Percentiles rank a stretch among this genome's conserved stretches.
phyloP scores from a whole-genome alignment of 2,797 vertebrate species.

The Sarcophilus harrisii region DNA sequence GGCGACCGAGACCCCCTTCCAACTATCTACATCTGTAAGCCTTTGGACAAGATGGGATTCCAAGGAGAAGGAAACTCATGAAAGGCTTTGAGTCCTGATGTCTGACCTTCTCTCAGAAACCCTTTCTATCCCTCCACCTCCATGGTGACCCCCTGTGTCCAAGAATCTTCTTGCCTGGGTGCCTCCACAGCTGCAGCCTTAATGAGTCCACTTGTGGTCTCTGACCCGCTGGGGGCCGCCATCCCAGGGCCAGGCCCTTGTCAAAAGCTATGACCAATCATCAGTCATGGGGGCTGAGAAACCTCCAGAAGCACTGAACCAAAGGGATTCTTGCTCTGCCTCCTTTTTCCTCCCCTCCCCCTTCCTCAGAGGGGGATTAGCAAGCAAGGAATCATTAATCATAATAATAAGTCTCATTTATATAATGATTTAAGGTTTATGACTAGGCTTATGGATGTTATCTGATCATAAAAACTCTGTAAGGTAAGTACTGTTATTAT shows the following conservation, averaged over 20 bases:
- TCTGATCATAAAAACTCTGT: background rate
- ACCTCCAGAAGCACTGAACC: slow-evolving; percentile 39
- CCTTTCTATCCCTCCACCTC: background rate
- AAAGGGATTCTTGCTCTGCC: slow-evolving; percentile 23
- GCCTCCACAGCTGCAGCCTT: background rate
- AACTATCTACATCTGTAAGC: background rate
- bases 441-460: background rate
- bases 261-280: slow-evolving; percentile 86
- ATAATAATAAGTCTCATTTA: background rate
- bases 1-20: background rate
- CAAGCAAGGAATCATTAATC: background rate
- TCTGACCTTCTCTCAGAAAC: background rate
- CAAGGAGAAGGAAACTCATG: background rate
- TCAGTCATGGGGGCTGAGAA: slow-evolving; percentile 55
- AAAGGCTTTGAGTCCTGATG: background rate
- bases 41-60: background rate
- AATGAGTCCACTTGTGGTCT: accelerated
- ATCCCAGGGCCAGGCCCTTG: slow-evolving; percentile 82
- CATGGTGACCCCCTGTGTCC: background rate
- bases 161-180: background rate
- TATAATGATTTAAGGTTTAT: background rate
- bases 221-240: slow-evolving; percentile 76
- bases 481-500: background rate
- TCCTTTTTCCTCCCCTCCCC: slow-evolving; percentile 9
- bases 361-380: background rate